Evolutionary conservation across 2,113 vertebrate genomes (phyloP).

Genomic region (Anthoscopus minutus): DNA sequence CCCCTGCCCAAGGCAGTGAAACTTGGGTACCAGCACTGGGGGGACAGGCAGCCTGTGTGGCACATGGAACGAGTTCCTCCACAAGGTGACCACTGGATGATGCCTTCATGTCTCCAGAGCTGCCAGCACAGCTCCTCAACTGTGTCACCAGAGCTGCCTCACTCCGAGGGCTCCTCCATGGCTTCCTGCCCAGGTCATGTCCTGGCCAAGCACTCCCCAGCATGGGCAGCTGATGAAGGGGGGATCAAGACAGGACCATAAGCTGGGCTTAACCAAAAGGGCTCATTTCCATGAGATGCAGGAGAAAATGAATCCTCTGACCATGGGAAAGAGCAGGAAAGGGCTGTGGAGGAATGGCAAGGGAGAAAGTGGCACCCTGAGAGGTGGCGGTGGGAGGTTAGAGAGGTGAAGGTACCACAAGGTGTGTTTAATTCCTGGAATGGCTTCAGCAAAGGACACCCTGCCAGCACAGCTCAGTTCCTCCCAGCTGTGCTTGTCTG

Average conservation of each 20-base stretch:
- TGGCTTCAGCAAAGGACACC: background rate
- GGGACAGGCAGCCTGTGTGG: background rate
- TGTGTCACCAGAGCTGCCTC: background rate
- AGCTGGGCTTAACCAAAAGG: background rate
- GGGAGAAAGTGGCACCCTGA: background rate
- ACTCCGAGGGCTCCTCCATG: background rate
- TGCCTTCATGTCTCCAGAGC: background rate
- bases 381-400: background rate
- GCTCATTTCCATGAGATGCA: background rate
- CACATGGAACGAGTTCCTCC: background rate
- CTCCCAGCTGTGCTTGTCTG: constrained; percentile 56
- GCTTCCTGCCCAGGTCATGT: background rate
- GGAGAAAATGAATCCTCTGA: background rate
- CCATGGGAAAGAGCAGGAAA: background rate
- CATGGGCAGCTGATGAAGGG: background rate
- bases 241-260: rapidly evolving
- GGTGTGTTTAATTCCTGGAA: background rate
- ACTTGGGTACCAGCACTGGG: background rate
- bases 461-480: background rate
- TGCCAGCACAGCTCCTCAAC: rapidly evolving
- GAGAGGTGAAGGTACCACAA: background rate
- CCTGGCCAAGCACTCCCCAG: background rate
- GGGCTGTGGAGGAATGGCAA: background rate
- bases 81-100: rapidly evolving
- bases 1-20: background rate